phyloP scores from a whole-genome alignment of 2,113 vertebrate species.

The Monopterus albus region DNA sequence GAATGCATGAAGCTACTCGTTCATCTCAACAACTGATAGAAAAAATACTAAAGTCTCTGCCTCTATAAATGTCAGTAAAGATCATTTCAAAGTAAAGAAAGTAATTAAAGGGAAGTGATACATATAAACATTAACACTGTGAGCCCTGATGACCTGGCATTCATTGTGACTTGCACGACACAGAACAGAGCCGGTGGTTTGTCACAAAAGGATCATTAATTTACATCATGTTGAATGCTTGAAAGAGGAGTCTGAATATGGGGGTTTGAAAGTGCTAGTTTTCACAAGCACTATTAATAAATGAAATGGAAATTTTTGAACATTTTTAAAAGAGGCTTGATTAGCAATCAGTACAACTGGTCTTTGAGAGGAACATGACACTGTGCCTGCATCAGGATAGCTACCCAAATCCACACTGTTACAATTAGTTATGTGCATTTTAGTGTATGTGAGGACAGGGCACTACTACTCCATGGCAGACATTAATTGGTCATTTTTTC shows the following conservation, averaged over 20 bases:
- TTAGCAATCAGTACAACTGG: constrained; percentile 56
- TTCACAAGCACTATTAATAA: constrained; percentile 39
- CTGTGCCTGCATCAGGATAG: constrained; percentile 10
- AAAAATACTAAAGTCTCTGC: neutral
- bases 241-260: constrained; percentile 13
- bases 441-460: neutral
- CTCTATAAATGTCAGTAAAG: no score
- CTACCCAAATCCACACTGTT: neutral
- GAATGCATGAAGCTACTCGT: neutral
- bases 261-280: constrained; percentile 16
- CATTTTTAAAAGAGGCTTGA: constrained; percentile 46
- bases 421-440: constrained; percentile 29
- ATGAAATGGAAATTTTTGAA: constrained; percentile 25
- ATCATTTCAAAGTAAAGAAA: constrained; percentile 7
- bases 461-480: neutral
- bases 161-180: constrained; percentile 9
- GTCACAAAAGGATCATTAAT: constrained; percentile 13
- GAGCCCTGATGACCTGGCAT: neutral
- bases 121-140: constrained; percentile 21
- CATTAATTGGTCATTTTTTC: constrained; percentile 8
- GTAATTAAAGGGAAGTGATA: constrained; percentile 16
- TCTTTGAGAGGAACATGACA: constrained; percentile 25
- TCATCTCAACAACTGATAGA: neutral
- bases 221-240: constrained; percentile 49
- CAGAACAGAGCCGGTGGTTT: neutral